Evolutionary conservation across 2,797 vertebrate species (phyloP).

Genomic region (Heliangelus exortis): DNA sequence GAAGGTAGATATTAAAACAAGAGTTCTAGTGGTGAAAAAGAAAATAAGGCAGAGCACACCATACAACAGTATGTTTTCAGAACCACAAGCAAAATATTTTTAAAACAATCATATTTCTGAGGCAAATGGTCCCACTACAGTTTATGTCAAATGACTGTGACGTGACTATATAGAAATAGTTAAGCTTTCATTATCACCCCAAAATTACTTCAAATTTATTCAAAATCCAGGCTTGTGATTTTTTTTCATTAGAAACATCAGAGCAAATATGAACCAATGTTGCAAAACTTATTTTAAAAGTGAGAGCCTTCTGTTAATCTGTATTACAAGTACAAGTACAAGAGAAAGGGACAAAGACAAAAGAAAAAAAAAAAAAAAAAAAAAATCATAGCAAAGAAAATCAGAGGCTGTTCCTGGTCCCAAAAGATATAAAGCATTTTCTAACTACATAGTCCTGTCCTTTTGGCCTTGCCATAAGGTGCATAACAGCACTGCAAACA

Average conservation of each 20-base stretch:
- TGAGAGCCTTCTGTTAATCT: background rate
- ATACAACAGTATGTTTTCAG: background rate
- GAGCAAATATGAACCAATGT: background rate
- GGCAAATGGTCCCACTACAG: background rate
- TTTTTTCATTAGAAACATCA: background rate
- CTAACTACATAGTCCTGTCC: background rate
- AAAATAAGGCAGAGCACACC: background rate
- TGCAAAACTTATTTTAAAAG: background rate
- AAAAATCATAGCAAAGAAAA: background rate
- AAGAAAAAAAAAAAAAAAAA: background rate
- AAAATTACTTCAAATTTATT: background rate
- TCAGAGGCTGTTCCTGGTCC: background rate
- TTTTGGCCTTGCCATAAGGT: background rate
- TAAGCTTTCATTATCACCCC: background rate
- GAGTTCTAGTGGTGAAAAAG: background rate
- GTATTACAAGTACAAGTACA: background rate
- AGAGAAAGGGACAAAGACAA: background rate
- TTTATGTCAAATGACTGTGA: background rate
- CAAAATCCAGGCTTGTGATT: background rate
- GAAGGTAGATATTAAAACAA: background rate
- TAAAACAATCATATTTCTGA: background rate
- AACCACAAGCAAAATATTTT: background rate
- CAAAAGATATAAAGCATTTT: background rate
- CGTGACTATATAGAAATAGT: background rate
- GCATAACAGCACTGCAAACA: background rate